Base-by-base conservation (phyloP, 2,797 vertebrate species). In the Poeciliopsis infans region DNA sequence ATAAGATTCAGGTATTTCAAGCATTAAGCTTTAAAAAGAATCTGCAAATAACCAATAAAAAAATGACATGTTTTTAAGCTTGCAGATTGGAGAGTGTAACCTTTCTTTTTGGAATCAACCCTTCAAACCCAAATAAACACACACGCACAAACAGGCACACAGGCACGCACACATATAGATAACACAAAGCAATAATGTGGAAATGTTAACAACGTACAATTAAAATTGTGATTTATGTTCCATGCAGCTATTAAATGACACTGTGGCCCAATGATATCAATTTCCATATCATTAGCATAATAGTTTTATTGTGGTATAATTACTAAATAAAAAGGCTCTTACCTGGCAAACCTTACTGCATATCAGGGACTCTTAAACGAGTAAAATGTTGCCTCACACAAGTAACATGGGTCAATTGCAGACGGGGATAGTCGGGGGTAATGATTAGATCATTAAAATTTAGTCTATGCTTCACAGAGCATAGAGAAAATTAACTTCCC, bases 371-470 rank as follows among this genome's bases (percentile, higher is more conserved):
- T 98, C 97, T 97, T 97, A 97, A 97, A 97, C 93, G 95, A 96
- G 97, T 96, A 97, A 97, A 95, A 96, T 97, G 97, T 97, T 97
- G 97, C 97, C 96, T 97, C 96, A 96, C 96, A 95, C 96, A 96
- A 97, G 97, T 96, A 97, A 98, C 97, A 96, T 79, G 94, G 98
- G 98, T 99, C 98, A 99, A 98, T 98, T 98, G 97, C 97, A 97
- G 97, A 96, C 96, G 87, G 95, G 97, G 97, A 97, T 97, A 97
- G 97, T 97, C 86, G 96, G 96, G 93, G 93, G 94, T 99, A 99
- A 99, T 99, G 98, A 99, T 99, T 98, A 99, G 97, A 99, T 99
- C 98, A 99, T 99, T 99, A 99, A 98, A 99, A 98, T 98, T 97
- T 98, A 97, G 97, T 97, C 97, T 97, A 97, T 92, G 97, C 97